These are phyloP conservation scores for Bagarius yarrelli DNA, from an alignment of 2,113 vertebrate genomes.

Conservation along the genomic window DNA sequence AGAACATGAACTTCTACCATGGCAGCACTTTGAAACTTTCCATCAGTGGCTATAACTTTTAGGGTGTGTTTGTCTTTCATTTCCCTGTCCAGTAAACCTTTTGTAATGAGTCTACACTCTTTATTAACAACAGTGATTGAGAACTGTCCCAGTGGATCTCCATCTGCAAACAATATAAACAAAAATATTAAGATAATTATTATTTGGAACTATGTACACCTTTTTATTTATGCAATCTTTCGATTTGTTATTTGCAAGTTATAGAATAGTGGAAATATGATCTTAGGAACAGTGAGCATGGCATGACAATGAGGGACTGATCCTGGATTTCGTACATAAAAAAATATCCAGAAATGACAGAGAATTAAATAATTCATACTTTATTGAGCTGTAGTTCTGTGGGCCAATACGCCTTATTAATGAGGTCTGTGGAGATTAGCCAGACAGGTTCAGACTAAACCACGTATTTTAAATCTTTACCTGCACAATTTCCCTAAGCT, in stretches of 20 bases:
- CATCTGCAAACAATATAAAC: conserved; percentile 70
- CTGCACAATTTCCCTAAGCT: not conserved
- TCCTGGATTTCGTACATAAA: not conserved
- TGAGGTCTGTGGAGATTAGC: not conserved
- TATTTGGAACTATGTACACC: not conserved
- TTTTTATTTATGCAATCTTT: not conserved
- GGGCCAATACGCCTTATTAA: not conserved
- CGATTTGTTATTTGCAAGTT: not conserved
- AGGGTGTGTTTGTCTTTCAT: conserved; percentile 79
- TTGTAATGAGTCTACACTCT: conserved; percentile 83
- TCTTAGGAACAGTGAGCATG: not conserved
- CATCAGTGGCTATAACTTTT: conserved; percentile 85
- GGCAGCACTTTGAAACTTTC: conserved; percentile 83
- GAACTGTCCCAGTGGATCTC: conserved; percentile 86
- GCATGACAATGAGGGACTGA: not conserved
- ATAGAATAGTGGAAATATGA: not conserved
- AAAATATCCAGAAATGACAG: not conserved
- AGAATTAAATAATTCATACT: too few species aligned
- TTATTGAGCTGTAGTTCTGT: not conserved
- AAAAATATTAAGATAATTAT: not conserved
- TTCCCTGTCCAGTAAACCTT: conserved; percentile 86
- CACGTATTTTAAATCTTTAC: not conserved
- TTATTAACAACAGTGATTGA: conserved; percentile 77
- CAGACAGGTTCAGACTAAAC: not conserved
- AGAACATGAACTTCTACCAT: conserved; percentile 84